phyloP scores from a whole-genome alignment of 2,888 invertebrate genomes.

The Rutpela maculata region DNA sequence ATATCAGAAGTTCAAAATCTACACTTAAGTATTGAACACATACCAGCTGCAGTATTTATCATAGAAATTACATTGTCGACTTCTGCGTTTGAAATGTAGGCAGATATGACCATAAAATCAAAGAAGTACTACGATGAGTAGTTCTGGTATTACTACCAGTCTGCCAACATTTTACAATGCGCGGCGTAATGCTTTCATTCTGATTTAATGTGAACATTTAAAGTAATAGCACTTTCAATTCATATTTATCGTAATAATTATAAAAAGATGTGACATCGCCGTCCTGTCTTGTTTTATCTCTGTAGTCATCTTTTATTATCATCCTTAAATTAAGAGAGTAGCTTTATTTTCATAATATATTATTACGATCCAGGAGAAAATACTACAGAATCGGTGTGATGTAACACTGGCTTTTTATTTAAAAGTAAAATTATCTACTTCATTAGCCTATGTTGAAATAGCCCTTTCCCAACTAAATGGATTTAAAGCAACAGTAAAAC shows the following conservation, averaged over 20 bases:
- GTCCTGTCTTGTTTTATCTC: conserved; percentile 38
- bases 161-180: conserved; percentile 20
- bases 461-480: too few species aligned
- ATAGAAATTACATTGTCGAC: conserved; percentile 24
- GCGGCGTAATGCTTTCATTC: conserved; percentile 45
- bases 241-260: conserved; percentile 60
- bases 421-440: too few species aligned
- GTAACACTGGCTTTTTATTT: too few species aligned
- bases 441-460: too few species aligned
- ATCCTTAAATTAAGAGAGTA: background rate
- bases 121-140: conserved; percentile 43
- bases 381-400: background rate
- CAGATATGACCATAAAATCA: conserved; percentile 33
- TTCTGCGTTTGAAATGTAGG: conserved; percentile 31
- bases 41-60: background rate
- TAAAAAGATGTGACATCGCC: conserved; percentile 20
- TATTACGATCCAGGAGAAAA: background rate
- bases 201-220: conserved; percentile 59
- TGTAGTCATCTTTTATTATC: conserved; percentile 48
- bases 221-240: conserved; percentile 61
- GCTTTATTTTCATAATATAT: background rate
- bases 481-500: too few species aligned
- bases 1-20: background rate
- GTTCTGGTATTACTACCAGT: conserved; percentile 48
- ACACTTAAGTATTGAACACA: background rate